Conservation (phyloP, 2,797 vertebrate species). For the Danionella dracula region DNA sequence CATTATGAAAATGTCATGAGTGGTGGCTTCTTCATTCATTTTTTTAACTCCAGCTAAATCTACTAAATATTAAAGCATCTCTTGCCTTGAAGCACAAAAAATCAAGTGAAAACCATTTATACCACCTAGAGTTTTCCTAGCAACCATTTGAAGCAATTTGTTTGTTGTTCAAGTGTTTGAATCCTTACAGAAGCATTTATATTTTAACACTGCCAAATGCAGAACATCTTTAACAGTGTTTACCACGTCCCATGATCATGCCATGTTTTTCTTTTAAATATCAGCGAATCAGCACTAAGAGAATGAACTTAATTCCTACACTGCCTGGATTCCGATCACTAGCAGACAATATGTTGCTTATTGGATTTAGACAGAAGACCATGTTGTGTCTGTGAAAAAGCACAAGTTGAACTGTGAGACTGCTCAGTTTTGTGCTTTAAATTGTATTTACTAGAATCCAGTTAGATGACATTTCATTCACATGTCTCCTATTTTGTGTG, state of each 20-base stretch:
- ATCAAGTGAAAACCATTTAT: too few relatives aligned
- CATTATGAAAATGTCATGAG: background rate
- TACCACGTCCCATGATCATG: background rate
- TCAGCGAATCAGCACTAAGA: background rate
- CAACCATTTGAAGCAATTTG: too few relatives aligned
- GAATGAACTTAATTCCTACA: background rate
- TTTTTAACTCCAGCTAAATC: too few relatives aligned
- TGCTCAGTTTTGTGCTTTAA: conserved; percentile 4
- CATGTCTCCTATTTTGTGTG: conserved; percentile 26
- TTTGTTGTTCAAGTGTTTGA: too few relatives aligned
- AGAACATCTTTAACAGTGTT: background rate
- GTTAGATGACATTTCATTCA: conserved; percentile 24
- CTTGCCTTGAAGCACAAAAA: too few relatives aligned
- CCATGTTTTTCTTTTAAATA: background rate
- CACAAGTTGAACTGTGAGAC: background rate
- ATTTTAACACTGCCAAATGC: background rate
- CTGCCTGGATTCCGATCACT: background rate
- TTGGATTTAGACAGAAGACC: conserved; percentile 6
- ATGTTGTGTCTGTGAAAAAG: background rate
- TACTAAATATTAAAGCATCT: too few relatives aligned
- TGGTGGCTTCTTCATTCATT: background rate
- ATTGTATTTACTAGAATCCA: conserved; percentile 39
- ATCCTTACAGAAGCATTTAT: background rate
- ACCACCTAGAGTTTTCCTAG: too few relatives aligned
- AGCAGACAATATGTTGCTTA: conserved; percentile 9